These are phyloP conservation scores for Drosophila malerkotliana DNA, from an alignment of 1,140 invertebrate genomes.

Conservation along the genomic window DNA sequence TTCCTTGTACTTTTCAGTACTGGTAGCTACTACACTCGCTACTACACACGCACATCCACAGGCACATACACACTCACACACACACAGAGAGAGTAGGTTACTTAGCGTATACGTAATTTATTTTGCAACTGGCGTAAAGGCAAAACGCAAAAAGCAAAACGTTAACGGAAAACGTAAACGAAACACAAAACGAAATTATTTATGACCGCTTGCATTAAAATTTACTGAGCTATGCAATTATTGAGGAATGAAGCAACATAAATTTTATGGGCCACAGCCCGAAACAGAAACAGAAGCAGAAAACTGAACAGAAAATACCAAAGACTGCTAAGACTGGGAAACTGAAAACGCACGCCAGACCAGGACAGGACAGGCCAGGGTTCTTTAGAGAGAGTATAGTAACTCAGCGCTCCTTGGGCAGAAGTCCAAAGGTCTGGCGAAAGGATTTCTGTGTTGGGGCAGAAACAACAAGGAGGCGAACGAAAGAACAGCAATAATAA, in stretches of 20 bases:
- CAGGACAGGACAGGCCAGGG: slow-evolving; percentile 1
- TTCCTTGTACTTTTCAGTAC: slow-evolving; percentile 29
- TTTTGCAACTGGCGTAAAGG: slow-evolving; percentile 54
- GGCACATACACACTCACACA: slow-evolving; percentile 12
- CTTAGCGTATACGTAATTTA: slow-evolving; percentile 78
- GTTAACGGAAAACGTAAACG: slow-evolving; percentile 32
- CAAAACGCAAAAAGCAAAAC: slow-evolving; percentile 9
- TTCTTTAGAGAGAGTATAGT: slow-evolving; percentile 6
- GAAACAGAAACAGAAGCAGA: slow-evolving; percentile 26
- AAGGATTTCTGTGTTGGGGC: slow-evolving; percentile 56
- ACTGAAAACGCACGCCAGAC: slow-evolving; percentile 50
- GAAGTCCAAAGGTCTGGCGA: slow-evolving; percentile 37
- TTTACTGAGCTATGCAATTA: slow-evolving; percentile 82
- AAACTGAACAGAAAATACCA: slow-evolving; percentile 10
- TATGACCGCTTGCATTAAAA: slow-evolving; percentile 83
- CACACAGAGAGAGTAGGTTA: slow-evolving; percentile 50
- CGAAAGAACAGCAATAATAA: slow-evolving; percentile 37
- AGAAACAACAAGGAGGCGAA: slow-evolving; percentile 27
- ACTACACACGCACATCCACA: slow-evolving; percentile 7
- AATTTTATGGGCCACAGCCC: slow-evolving; percentile 71
- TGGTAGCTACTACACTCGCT: slow-evolving; percentile 22
- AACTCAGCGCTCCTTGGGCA: slow-evolving; percentile 43
- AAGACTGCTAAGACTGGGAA: background rate
- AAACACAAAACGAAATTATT: slow-evolving; percentile 77
- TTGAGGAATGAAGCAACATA: slow-evolving; percentile 81